Base-by-base conservation (phyloP, 1,140 invertebrate species). In the Leptinotarsa undecemlineata region DNA sequence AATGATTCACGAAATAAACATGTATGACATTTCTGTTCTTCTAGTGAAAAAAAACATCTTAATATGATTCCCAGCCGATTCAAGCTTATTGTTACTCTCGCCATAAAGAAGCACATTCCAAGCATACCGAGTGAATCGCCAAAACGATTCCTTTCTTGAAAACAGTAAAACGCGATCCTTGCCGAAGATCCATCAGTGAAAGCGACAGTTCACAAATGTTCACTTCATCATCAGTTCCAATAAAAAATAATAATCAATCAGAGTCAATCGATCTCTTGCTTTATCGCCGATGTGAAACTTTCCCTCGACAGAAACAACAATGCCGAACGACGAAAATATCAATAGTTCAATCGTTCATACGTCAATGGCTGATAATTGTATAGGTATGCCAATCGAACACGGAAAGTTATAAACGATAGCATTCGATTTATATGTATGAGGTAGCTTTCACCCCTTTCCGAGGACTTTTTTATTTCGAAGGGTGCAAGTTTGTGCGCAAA, bases 101-200 rank as follows among this genome's bases (percentile, higher is more conserved):
- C 6, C 33, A 33, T 33, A 33, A 33, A 33, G 33, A 33, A 6
- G 8, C 33, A 0, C 33, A 33, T 33, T 33, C 33, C 6, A 33
- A 8, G 6, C 33, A 33, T 33, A 33, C 33, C 2, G 33, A 33
- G 33, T 33, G 33, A 33, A 8, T 33, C 33, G 8, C 1, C 33
- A 33, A 33, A 33, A 33, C 33, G 33, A 33, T 33, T 33, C 33
- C 33, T 33, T 33, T 57, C 51, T 1, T 13, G 51, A 57, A 57
- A 57, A 17, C 51, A 17, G n/a, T 57, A n/a, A 6, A 57, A 57
- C 51, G 51, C 51, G 13, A 17, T 19, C 14, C 51, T 19, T 15
- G 51, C 4, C 51, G 51, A 19, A 11, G 64, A 67, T 67, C 64
- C 26, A 67, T 67, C 64, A 67, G 64, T n/a, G 64, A 67, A 67